Evolutionary conservation across 2,888 invertebrate genomes (phyloP), one percentile per base, ranked within the genome.

Genomic region (Deroplatys truncata): DNA sequence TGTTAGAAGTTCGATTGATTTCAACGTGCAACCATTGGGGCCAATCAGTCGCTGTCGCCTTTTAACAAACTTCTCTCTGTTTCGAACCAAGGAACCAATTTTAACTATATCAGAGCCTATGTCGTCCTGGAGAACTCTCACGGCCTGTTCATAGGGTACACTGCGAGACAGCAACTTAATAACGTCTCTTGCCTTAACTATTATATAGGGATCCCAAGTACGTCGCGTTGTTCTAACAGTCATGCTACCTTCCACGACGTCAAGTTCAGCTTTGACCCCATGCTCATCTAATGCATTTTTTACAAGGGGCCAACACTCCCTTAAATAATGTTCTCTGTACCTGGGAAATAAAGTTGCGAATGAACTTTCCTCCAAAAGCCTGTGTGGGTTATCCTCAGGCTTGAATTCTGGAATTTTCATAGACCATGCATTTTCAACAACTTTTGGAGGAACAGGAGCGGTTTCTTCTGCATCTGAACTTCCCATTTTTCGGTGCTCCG

Each of bases 131-230:
- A 98, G 93, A 1, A 98, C 97, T 91, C 96, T 95, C 25, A 96
- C 95, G 4, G 99, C 99, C 94, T 99, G 99, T 93, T 99, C 99
- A 92, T 97, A 98, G 0, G 99, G 99, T 1, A 99, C 99, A 93
- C 98, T 98, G 91, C 99, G 95, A 0, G 99, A 98, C 92, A 99
- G 94, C 3, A 99, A 94, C 93, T 98, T 99, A 92, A 99, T 97
- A 94, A 99, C 95, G 93, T 99, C 99, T 90, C 99, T 95, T 0
- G 99, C 98, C 94, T 99, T 99, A 49, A 99, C 95, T 85, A 99
- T 98, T 89, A 99, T 97, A 92, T 97, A 99, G 0, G 99, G 99
- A 94, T 99, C 99, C 98, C 98, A 99, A 0, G 99, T 99, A 94
- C 99, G 99, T 89, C 97, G 95, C 0, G 99, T 99, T 0, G 99